These are phyloP conservation scores for Cossypha polioptera DNA, from an alignment of 2,797 vertebrate genomes.

Conservation along the genomic window DNA sequence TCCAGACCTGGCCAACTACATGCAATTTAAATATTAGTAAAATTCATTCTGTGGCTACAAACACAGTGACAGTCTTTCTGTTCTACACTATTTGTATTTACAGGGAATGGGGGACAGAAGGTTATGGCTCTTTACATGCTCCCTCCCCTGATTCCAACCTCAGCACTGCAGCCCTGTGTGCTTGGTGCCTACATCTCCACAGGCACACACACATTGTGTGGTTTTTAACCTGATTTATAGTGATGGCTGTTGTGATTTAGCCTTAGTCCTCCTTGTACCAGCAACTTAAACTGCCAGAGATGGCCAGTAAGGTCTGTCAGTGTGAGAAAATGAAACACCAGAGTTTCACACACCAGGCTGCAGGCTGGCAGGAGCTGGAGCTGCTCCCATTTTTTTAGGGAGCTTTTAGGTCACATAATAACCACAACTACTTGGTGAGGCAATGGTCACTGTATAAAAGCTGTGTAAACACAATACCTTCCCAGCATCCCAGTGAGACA, in stretches of 20 bases:
- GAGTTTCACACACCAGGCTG: not conserved
- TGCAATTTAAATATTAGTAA: not conserved
- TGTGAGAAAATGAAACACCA: not conserved
- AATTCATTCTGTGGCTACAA: not conserved
- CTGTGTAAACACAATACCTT: not conserved
- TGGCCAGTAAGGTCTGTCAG: not conserved
- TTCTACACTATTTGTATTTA: not conserved
- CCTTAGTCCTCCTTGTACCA: not conserved
- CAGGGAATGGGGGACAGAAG: not conserved
- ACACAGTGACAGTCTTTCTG: not conserved
- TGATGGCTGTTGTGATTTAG: not conserved
- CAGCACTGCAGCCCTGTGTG: not conserved
- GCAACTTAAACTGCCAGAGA: not conserved
- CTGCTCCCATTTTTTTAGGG: not conserved
- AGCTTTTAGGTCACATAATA: not conserved
- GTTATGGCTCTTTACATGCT: not conserved
- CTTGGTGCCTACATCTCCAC: not conserved
- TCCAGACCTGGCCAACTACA: not conserved
- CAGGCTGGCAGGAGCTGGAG: not conserved
- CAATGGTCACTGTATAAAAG: not conserved
- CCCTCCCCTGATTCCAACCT: not conserved
- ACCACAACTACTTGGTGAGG: not conserved
- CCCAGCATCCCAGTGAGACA: not conserved
- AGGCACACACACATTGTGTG: not conserved
- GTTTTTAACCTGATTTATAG: not conserved